Percentiles rank a stretch among this genome's conserved stretches.
These are phyloP conservation scores for Centrocercus urophasianus DNA, from an alignment of 2,113 vertebrate species.

Conservation along the genomic window DNA sequence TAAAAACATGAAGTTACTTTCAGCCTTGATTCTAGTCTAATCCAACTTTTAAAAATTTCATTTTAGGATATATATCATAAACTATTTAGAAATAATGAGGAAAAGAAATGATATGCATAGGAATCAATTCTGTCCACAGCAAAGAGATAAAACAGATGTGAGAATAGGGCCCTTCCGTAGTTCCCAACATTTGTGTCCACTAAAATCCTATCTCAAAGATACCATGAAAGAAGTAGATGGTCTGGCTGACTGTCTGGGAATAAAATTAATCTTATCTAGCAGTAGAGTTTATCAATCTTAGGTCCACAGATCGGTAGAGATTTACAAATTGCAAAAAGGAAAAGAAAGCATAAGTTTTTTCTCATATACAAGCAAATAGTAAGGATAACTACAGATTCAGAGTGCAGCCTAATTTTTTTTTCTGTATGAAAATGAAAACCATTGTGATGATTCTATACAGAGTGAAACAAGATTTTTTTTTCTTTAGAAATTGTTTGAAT, in stretches of 20 bases:
- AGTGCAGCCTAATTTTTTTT: neutral
- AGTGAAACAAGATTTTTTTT: neutral
- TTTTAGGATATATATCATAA: neutral
- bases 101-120: neutral
- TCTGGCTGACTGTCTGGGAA: neutral
- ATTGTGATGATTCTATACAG: neutral
- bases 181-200: neutral
- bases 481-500: neutral
- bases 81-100: neutral
- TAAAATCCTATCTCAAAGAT: neutral
- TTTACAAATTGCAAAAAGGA: neutral
- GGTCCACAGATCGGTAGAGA: neutral
- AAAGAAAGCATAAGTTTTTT: neutral
- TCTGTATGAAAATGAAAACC: neutral
- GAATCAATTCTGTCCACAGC: slow-evolving; percentile 1
- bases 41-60: neutral
- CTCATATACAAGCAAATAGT: neutral
- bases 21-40: neutral
- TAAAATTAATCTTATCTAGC: neutral
- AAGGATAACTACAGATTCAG: neutral
- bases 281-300: neutral
- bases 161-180: neutral
- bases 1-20: neutral
- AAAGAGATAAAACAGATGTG: neutral
- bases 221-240: neutral